Percentiles rank a stretch among this genome's conserved stretches.
Evolutionary conservation across 2,888 invertebrate genomes (phyloP).

Genomic region (Heliconius cydno): DNA sequence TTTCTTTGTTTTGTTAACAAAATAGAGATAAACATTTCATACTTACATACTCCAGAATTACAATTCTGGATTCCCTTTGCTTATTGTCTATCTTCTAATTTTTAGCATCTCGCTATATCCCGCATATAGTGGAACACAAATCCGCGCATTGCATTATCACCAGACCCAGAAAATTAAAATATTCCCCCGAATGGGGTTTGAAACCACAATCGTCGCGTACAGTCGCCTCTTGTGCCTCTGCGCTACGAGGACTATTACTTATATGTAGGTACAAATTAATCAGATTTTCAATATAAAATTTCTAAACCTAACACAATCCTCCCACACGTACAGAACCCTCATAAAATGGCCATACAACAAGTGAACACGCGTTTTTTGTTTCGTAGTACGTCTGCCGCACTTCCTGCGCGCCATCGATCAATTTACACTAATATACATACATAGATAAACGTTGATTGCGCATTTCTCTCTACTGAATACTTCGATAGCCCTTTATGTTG

Average conservation of each 20-base stretch:
- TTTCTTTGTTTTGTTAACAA: too few relatives aligned
- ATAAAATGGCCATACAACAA: constrained; percentile 38
- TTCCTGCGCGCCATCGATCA: constrained; percentile 72
- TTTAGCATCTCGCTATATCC: too few relatives aligned
- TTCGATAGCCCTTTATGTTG: constrained; percentile 15
- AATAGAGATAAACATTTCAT: too few relatives aligned
- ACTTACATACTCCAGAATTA: too few relatives aligned
- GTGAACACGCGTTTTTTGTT: constrained; percentile 53
- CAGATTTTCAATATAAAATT: background rate
- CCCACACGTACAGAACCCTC: constrained; percentile 24
- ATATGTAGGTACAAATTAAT: background rate
- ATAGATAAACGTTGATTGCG: constrained; percentile 46
- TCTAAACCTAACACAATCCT: background rate
- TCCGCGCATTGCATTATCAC: background rate
- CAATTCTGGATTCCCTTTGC: too few relatives aligned
- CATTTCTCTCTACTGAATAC: constrained; percentile 34
- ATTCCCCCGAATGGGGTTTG: background rate
- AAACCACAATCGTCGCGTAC: background rate
- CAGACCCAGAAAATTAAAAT: background rate
- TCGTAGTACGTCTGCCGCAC: constrained; percentile 64
- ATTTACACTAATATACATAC: constrained; percentile 53
- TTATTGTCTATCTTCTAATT: too few relatives aligned
- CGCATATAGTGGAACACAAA: background rate
- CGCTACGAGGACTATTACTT: background rate
- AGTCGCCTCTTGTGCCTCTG: background rate